Conservation (phyloP, 2,888 invertebrate species). For the Zeuzera pyrina region DNA sequence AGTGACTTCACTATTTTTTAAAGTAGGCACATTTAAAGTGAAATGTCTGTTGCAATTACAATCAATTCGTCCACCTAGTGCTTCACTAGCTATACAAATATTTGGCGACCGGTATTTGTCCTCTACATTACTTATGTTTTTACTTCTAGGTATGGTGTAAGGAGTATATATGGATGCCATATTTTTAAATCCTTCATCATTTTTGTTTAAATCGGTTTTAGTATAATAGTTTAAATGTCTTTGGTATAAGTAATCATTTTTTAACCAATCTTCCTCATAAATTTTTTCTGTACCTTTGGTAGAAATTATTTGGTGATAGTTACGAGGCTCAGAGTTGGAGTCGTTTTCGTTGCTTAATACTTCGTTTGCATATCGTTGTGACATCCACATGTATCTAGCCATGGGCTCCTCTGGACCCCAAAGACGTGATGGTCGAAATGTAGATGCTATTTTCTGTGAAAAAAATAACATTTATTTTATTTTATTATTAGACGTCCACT, state of each 20-base stretch:
- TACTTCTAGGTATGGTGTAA: constrained; percentile 38
- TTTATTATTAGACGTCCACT: neutral
- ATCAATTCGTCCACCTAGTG: constrained; percentile 46
- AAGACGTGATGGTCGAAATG: constrained; percentile 54
- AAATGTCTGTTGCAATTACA: constrained; percentile 65
- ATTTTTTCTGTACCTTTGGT: constrained; percentile 37
- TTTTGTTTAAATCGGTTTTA: constrained; percentile 28
- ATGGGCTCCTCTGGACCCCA: constrained; percentile 67
- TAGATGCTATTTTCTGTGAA: constrained; percentile 56
- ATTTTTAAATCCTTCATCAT: constrained; percentile 23
- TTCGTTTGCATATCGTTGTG: constrained; percentile 48
- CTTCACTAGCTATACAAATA: constrained; percentile 51
- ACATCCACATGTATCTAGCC: constrained; percentile 64
- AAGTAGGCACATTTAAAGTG: constrained; percentile 53
- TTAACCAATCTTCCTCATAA: constrained; percentile 37
- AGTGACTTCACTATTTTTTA: constrained; percentile 47
- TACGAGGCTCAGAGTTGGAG: constrained; percentile 36
- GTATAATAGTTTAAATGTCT: constrained; percentile 32
- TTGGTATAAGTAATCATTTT: constrained; percentile 32
- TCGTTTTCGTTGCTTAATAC: constrained; percentile 39
- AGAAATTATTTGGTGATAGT: constrained; percentile 38
- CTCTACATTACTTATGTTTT: constrained; percentile 31
- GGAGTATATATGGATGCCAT: constrained; percentile 31
- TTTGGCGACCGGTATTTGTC: constrained; percentile 57
- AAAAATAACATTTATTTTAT: neutral